Conservation (phyloP, 1,140 invertebrate species). For the Drosophila sulfurigaster region DNA sequence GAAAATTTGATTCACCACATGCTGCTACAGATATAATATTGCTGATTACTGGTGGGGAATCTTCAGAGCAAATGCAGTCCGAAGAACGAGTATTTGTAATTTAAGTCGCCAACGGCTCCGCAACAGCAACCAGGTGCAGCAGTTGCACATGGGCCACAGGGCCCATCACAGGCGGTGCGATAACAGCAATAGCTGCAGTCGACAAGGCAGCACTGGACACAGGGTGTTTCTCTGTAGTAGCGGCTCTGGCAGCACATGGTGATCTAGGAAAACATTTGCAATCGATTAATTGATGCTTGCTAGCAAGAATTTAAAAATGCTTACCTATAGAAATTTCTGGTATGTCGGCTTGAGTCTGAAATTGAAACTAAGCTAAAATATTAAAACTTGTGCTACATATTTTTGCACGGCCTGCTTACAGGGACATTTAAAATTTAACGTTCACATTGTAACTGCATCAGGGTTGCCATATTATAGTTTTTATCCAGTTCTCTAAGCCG, state of each 20-base stretch:
- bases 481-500: neutral
- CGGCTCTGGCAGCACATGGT: slow-evolving; percentile 64
- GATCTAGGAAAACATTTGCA: neutral
- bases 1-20: neutral
- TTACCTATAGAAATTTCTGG: neutral
- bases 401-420: slow-evolving; percentile 1
- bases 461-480: neutral
- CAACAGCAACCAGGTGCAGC: slow-evolving; percentile 28
- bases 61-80: slow-evolving; percentile 33
- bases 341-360: neutral
- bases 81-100: slow-evolving; percentile 48
- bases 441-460: neutral
- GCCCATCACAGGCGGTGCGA: slow-evolving; percentile 27
- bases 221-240: slow-evolving; percentile 54
- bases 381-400: neutral
- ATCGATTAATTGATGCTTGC: neutral
- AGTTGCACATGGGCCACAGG: slow-evolving; percentile 28
- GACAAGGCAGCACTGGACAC: slow-evolving; percentile 63
- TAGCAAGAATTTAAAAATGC: neutral
- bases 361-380: neutral
- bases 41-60: neutral
- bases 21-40: neutral
- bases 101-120: slow-evolving; percentile 41
- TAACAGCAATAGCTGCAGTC: slow-evolving; percentile 64
- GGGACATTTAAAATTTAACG: neutral